A percentile compares a stretch with the other conserved stretches of the same genome.
phyloP scores from a whole-genome alignment of 2,888 invertebrate species.

The Brassicogethes aeneus region DNA sequence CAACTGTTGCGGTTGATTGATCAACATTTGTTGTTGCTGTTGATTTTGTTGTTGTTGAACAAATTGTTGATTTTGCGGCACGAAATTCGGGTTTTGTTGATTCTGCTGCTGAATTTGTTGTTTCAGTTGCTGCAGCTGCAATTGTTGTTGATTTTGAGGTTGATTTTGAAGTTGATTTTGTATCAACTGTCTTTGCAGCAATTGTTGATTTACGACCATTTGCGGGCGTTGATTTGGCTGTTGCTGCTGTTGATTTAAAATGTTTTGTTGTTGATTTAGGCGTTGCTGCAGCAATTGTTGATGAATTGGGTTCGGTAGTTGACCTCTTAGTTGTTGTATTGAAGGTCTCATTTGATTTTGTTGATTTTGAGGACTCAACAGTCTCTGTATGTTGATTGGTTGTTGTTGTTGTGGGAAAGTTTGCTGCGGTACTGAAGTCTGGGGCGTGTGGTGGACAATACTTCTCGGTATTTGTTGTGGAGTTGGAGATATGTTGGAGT shows the following conservation, averaged over 20 bases:
- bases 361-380: slow-evolving; percentile 28
- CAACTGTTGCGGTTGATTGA: slow-evolving; percentile 22
- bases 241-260: too few relatives aligned
- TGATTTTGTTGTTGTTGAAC: slow-evolving; percentile 27
- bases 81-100: slow-evolving; percentile 28
- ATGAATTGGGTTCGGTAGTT: slow-evolving; percentile 31
- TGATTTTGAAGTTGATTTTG: slow-evolving; percentile 39
- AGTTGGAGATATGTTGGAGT: slow-evolving; percentile 4
- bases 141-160: slow-evolving; percentile 10
- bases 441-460: slow-evolving; percentile 37
- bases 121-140: slow-evolving; percentile 33
- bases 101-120: slow-evolving; percentile 20
- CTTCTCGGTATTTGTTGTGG: slow-evolving; percentile 31
- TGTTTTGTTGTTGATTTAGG: slow-evolving; percentile 27
- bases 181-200: slow-evolving; percentile 50
- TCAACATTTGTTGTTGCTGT: slow-evolving; percentile 27
- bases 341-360: slow-evolving; percentile 16
- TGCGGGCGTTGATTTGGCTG: slow-evolving; percentile 19
- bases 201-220: slow-evolving; percentile 42
- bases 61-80: slow-evolving; percentile 30
- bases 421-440: slow-evolving; percentile 26
- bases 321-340: slow-evolving; percentile 29
- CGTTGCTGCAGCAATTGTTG: slow-evolving; percentile 35
- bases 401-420: slow-evolving; percentile 22
- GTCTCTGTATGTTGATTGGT: slow-evolving; percentile 23